phyloP scores from a whole-genome alignment of 1,140 invertebrate species.

The Drosophila varians region DNA sequence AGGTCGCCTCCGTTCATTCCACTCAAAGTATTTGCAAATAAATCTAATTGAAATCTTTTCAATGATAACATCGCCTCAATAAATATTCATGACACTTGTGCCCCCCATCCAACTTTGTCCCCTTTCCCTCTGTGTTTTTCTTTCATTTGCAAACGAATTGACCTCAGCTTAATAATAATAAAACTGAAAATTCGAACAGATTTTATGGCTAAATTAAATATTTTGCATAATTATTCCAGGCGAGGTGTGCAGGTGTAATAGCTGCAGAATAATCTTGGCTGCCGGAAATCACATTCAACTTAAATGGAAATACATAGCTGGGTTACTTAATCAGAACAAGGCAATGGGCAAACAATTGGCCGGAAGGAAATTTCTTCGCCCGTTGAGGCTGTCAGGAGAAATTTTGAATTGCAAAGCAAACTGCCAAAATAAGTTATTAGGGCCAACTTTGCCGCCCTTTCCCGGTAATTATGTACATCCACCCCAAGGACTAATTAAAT shows the following conservation, averaged over 20 bases:
- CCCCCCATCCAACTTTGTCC: not conserved
- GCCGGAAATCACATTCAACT: conserved; percentile 30
- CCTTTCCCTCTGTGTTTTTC: conserved; percentile 27
- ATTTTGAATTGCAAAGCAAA: conserved; percentile 73
- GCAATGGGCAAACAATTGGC: conserved; percentile 18
- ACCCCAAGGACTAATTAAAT: conserved; percentile 56
- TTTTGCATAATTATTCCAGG: conserved; percentile 53
- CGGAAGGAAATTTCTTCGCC: conserved; percentile 22
- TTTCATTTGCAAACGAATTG: conserved; percentile 42
- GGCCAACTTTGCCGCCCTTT: conserved; percentile 46
- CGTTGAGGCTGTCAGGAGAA: conserved; percentile 47
- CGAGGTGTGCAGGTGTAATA: conserved; percentile 28
- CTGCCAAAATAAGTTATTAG: conserved; percentile 72
- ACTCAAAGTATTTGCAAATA: conserved; percentile 25
- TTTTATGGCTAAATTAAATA: conserved; percentile 45
- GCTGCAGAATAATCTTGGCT: conserved; percentile 18
- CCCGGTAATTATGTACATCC: conserved; percentile 47
- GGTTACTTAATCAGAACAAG: conserved; percentile 58
- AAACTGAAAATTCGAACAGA: conserved; percentile 15
- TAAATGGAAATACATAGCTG: conserved; percentile 9
- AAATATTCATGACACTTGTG: conserved; percentile 37
- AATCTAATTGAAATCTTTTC: conserved; percentile 49
- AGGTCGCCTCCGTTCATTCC: not conserved
- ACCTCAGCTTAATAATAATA: conserved; percentile 42
- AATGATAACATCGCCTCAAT: conserved; percentile 36